Percentiles rank a stretch among this genome's conserved stretches.
Conservation (phyloP, 2,113 vertebrate genomes). For the Bufo gargarizans region DNA sequence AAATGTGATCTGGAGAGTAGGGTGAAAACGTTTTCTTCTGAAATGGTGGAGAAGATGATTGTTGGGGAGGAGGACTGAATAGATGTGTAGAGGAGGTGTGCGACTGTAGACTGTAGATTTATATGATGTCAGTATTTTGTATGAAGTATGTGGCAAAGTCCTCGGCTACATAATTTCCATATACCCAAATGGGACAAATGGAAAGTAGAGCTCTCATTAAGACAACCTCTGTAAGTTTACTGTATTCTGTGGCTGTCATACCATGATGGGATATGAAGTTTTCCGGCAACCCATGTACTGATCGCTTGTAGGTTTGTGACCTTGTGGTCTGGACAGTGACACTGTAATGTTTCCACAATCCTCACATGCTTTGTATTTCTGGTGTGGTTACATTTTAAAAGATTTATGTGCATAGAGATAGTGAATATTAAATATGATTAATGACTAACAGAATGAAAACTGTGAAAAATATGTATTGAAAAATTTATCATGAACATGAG, state of each 20-base stretch:
- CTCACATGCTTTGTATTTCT: slow-evolving; percentile 1
- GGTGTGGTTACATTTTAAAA: slow-evolving; percentile 15
- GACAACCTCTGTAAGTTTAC: not conserved
- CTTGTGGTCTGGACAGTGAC: slow-evolving; percentile 2
- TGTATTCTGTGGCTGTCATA: too few species aligned
- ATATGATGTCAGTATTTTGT: too few species aligned
- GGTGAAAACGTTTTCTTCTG: too few species aligned
- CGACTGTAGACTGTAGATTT: too few species aligned
- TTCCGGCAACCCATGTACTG: not conserved
- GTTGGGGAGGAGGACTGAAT: too few species aligned
- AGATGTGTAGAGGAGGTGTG: too few species aligned
- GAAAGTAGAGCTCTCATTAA: not conserved
- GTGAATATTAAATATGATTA: slow-evolving; percentile 39
- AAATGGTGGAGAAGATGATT: too few species aligned
- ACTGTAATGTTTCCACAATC: slow-evolving; percentile 8
- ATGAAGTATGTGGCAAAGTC: too few species aligned
- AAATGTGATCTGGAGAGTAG: too few species aligned
- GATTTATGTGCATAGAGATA: slow-evolving; percentile 39
- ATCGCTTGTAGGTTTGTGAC: not conserved
- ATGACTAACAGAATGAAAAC: slow-evolving; percentile 37
- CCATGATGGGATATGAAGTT: not conserved
- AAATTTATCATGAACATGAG: slow-evolving; percentile 24
- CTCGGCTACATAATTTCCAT: not conserved
- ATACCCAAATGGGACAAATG: not conserved
- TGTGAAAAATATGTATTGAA: slow-evolving; percentile 29